Evolutionary conservation across 1,140 invertebrate genomes (phyloP).

Genomic region (Drosophila hydei): DNA sequence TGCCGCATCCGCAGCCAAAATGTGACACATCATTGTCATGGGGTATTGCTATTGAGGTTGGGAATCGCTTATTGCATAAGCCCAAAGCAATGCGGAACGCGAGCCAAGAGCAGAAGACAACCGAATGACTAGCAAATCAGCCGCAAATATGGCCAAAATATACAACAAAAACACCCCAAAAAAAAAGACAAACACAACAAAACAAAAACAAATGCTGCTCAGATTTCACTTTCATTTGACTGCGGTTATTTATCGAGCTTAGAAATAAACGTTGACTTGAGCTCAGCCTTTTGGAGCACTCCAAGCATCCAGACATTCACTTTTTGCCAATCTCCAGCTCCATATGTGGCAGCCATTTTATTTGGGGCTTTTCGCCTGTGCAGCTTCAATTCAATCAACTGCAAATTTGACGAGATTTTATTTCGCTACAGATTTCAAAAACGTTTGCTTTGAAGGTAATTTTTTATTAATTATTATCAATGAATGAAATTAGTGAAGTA

Average conservation of each 20-base stretch:
- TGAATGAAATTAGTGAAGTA: no score
- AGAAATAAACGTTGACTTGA: slow-evolving; percentile 52
- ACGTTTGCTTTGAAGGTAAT: background rate
- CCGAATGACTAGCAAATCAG: slow-evolving; percentile 50
- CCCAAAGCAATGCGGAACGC: slow-evolving; percentile 40
- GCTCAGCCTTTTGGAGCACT: slow-evolving; percentile 1
- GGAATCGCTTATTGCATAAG: slow-evolving; percentile 55
- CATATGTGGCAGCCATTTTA: slow-evolving; percentile 11
- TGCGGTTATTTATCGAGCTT: slow-evolving; percentile 24
- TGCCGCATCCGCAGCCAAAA: slow-evolving; percentile 30
- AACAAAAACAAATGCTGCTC: slow-evolving; percentile 26
- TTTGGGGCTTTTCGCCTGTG: slow-evolving; percentile 15
- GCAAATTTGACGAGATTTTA: background rate
- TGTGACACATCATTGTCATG: slow-evolving; percentile 58
- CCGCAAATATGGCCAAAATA: slow-evolving; percentile 41
- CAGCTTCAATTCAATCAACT: slow-evolving; percentile 9
- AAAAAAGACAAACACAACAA: no score
- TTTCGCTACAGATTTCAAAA: slow-evolving; percentile 9
- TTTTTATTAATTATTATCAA: slow-evolving; percentile 18
- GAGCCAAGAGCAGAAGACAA: slow-evolving; percentile 28
- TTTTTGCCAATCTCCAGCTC: slow-evolving; percentile 32
- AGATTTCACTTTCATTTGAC: slow-evolving; percentile 56
- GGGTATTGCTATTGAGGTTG: slow-evolving; percentile 17
- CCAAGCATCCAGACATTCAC: slow-evolving; percentile 51
- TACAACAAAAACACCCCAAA: no score